A percentile compares a stretch with the other conserved stretches of the same genome.
Conservation (phyloP, 2,888 invertebrate species). For the Hirudinaria manillensis region DNA sequence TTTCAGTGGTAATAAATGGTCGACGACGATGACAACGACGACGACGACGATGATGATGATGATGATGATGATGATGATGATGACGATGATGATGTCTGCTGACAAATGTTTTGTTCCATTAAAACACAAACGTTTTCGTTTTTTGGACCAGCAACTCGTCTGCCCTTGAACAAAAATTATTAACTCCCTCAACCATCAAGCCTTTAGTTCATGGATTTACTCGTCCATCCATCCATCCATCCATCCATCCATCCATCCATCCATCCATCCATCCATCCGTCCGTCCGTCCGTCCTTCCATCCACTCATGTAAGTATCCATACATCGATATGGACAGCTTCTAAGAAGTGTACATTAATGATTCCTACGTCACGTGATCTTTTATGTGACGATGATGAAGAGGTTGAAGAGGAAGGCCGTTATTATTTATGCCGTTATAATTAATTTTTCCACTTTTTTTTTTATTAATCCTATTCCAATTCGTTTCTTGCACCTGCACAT, state of each 20-base stretch:
- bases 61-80: constrained; percentile 29
- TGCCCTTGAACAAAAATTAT: background rate
- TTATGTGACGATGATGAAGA: no score
- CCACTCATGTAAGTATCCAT: background rate
- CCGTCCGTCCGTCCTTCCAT: background rate
- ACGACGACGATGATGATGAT: constrained; percentile 31
- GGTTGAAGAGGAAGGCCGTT: no score
- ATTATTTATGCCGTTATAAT: no score
- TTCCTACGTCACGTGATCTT: no score
- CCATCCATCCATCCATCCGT: background rate
- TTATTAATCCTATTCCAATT: no score
- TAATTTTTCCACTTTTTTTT: no score
- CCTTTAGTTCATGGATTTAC: background rate
- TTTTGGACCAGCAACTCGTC: no score
- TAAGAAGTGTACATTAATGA: background rate
- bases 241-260: background rate
- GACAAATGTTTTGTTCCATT: no score
- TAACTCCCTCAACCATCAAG: background rate
- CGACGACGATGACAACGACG: constrained; percentile 24
- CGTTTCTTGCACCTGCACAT: no score
- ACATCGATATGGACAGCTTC: background rate
- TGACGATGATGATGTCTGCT: constrained; percentile 25
- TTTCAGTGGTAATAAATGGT: no score
- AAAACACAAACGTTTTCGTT: background rate
- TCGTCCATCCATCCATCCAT: no score